Conservation (phyloP, 2,888 invertebrate species). For the Lissonota sp. region DNA sequence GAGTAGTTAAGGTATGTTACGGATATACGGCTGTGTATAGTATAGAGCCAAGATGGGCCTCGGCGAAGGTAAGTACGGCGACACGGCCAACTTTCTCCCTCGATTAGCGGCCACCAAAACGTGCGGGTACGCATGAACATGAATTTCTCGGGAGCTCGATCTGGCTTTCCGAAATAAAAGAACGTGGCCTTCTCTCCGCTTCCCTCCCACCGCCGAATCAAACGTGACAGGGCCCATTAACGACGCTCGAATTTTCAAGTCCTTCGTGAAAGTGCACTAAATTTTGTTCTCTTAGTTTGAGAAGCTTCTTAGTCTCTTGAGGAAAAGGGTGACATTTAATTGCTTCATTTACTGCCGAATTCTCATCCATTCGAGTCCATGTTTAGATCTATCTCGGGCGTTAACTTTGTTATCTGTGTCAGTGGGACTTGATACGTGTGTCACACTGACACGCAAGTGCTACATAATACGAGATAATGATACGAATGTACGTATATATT, state of each 20-base stretch:
- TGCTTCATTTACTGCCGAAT: too few relatives aligned
- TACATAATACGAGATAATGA: constrained; percentile 10
- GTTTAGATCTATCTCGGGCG: too few relatives aligned
- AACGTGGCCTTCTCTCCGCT: too few relatives aligned
- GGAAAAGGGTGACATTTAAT: too few relatives aligned
- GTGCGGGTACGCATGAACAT: constrained; percentile 63
- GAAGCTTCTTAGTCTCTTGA: too few relatives aligned
- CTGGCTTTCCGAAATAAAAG: constrained; percentile 63
- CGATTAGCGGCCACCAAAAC: constrained; percentile 63
- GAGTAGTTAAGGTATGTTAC: constrained; percentile 44
- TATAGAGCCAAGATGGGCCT: neutral
- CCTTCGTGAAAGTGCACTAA: too few relatives aligned
- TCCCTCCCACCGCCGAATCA: too few relatives aligned
- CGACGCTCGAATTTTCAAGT: too few relatives aligned
- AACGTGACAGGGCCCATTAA: too few relatives aligned
- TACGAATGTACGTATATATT: neutral
- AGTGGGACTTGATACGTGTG: constrained; percentile 74
- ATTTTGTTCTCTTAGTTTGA: too few relatives aligned
- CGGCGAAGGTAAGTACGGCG: constrained; percentile 41
- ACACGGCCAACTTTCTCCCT: constrained; percentile 68
- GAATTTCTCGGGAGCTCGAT: constrained; percentile 57
- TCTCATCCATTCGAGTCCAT: too few relatives aligned
- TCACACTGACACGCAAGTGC: constrained; percentile 45
- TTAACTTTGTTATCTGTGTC: constrained; percentile 68
- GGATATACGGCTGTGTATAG: constrained; percentile 22